Evolutionary conservation across 2,797 vertebrate genomes (phyloP).

Genomic region (Notoglanidium macrostoma): DNA sequence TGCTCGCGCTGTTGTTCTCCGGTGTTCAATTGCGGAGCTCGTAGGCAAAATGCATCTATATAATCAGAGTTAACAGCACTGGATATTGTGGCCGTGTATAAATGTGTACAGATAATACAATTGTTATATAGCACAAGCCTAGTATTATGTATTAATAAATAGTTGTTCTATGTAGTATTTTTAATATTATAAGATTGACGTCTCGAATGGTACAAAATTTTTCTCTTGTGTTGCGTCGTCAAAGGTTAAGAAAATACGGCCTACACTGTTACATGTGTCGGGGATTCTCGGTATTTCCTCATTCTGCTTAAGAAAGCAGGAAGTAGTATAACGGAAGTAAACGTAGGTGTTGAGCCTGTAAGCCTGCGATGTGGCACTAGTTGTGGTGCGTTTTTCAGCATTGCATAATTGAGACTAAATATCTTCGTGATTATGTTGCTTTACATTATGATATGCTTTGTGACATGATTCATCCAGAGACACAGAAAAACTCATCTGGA

Average conservation of each 20-base stretch:
- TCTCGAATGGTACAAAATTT: not conserved
- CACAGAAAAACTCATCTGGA: not conserved
- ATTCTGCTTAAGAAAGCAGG: slow-evolving; percentile 20
- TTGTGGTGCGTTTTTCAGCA: not conserved
- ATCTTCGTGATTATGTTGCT: not conserved
- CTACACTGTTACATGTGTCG: not conserved
- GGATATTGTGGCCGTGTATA: not conserved
- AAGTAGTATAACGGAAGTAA: slow-evolving; percentile 40
- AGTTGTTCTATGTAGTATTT: not conserved
- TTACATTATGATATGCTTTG: not conserved
- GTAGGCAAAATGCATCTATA: too few relatives aligned
- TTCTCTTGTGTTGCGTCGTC: not conserved
- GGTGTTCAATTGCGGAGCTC: too few relatives aligned
- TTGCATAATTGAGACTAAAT: not conserved
- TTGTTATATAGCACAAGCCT: not conserved
- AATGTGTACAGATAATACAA: too few relatives aligned
- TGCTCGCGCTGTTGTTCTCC: too few relatives aligned
- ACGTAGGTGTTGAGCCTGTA: slow-evolving; percentile 2
- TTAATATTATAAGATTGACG: not conserved
- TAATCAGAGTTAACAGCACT: too few relatives aligned
- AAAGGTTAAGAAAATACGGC: not conserved
- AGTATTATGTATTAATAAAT: not conserved
- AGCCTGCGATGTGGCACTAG: not conserved
- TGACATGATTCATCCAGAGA: not conserved
- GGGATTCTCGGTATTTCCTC: slow-evolving; percentile 16